Percentiles rank a stretch among this genome's conserved stretches.
Conservation (phyloP, 2,113 vertebrate species). For the Scopus umbretta region DNA sequence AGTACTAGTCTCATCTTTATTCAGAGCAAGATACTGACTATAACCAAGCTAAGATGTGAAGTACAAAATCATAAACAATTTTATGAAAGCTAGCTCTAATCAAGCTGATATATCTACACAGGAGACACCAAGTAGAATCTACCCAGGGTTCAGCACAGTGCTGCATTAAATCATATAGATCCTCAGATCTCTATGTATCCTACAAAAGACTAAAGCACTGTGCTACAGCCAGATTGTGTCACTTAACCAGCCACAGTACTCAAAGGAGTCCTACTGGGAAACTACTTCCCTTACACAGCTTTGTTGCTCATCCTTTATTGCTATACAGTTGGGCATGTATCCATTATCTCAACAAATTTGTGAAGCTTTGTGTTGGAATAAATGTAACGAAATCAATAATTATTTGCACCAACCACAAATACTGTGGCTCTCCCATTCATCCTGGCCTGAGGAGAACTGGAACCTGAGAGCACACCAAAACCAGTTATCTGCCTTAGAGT, state of each 20-base stretch:
- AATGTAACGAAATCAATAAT: neutral
- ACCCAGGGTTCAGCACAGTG: neutral
- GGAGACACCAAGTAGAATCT: neutral
- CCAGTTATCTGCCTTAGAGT: no score
- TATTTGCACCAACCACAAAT: neutral
- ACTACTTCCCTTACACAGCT: neutral
- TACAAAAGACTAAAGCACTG: neutral
- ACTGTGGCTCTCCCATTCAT: neutral
- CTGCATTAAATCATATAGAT: neutral
- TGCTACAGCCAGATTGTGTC: neutral
- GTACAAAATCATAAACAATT: neutral
- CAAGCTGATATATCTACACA: neutral
- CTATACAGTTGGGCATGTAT: rapidly evolving
- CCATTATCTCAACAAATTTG: neutral
- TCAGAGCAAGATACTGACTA: neutral
- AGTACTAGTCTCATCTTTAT: neutral
- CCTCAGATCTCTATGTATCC: neutral
- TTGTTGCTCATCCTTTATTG: neutral
- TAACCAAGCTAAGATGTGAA: neutral
- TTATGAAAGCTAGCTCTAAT: neutral
- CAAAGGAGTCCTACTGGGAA: neutral
- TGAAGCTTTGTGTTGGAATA: neutral
- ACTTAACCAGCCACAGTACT: neutral
- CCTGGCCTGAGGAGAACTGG: neutral
- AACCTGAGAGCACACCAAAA: neutral